Evolutionary conservation across 2,888 invertebrate species (phyloP), one percentile per base, ranked within the genome.

Genomic region (Netelia fuscicornis): DNA sequence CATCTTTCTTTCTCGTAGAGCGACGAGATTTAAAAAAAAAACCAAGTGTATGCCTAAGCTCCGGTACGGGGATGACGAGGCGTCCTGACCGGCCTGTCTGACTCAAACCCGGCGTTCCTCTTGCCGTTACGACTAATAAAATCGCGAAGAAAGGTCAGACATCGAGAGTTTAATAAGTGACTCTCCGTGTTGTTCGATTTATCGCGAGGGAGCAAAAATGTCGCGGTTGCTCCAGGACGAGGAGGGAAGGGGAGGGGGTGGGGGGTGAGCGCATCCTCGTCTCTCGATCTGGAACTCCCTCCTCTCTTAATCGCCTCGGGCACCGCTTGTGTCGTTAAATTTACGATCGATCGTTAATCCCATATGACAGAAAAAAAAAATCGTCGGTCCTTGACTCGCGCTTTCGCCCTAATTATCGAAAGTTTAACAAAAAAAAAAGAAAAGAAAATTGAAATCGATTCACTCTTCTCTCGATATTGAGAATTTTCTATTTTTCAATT

Each of bases 71-170:
- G 86, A 90, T 89, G 91, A 91, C 88, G 90, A 87, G 88, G 90
- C 90, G 89, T 89, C 86, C 87, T 88, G 86, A 74, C 74, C 62
- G 52, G 67, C 42, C 37, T 52, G 64, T 20, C 54, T 64, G 37
- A 75, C 54, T 60, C n/a, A 56, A 11, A 17, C 52, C 60, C 72
- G 60, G 62, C 30, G 42, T 56, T 62, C 48, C 78, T 64, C 20
- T 25, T 88, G 84, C 76, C 84, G 86, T 88, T 87, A 85, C 87
- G 89, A 91, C 86, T 89, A 91, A 91, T 91, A 91, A 92, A 92
- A 92, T 87, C 76, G 89, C 62, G 64, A 64, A 64, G 25, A 81
- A 75, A 68, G 74, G 75, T 81, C 42, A 81, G 48, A 42, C 68
- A 60, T 80, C 65, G 79, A 44, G 56, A 54, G 56, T 65, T 80